These are phyloP conservation scores for Sebastes alutus DNA, from an alignment of 2,797 vertebrate species.

Conservation along the genomic window DNA sequence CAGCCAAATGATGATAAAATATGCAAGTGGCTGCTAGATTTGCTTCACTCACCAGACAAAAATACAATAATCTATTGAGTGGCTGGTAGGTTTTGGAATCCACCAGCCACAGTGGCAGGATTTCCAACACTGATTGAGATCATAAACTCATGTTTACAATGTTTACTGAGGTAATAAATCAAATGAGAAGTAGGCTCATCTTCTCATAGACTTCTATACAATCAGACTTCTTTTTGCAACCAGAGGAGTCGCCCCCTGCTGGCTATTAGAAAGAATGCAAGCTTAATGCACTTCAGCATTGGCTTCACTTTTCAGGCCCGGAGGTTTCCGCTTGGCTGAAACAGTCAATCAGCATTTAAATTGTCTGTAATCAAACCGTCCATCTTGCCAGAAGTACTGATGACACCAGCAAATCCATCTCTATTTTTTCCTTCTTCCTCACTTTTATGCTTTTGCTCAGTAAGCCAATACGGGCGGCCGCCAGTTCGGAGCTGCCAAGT, in stretches of 20 bases:
- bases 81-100: too few relatives aligned
- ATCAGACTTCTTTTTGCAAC: background rate
- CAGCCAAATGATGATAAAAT: too few relatives aligned
- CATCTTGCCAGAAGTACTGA: background rate
- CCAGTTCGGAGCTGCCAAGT: constrained; percentile 36
- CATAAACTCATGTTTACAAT: too few relatives aligned
- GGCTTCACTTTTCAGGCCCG: too few relatives aligned
- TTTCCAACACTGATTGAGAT: too few relatives aligned
- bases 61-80: too few relatives aligned
- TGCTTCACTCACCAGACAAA: too few relatives aligned
- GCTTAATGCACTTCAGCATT: too few relatives aligned
- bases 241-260: background rate
- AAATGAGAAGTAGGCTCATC: fast-evolving
- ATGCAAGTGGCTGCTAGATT: too few relatives aligned
- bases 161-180: too few relatives aligned
- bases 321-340: background rate
- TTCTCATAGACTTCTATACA: too few relatives aligned
- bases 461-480: constrained; percentile 8
- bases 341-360: constrained; percentile 1
- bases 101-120: too few relatives aligned
- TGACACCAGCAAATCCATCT: constrained; percentile 32
- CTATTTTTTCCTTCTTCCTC: constrained; percentile 5
- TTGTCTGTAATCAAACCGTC: constrained; percentile 12
- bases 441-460: constrained; percentile 27
- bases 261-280: background rate